Evolutionary conservation across 2,113 vertebrate genomes (phyloP), one percentile per base, ranked within the genome.

Genomic region (Sebastes schlegelii): DNA sequence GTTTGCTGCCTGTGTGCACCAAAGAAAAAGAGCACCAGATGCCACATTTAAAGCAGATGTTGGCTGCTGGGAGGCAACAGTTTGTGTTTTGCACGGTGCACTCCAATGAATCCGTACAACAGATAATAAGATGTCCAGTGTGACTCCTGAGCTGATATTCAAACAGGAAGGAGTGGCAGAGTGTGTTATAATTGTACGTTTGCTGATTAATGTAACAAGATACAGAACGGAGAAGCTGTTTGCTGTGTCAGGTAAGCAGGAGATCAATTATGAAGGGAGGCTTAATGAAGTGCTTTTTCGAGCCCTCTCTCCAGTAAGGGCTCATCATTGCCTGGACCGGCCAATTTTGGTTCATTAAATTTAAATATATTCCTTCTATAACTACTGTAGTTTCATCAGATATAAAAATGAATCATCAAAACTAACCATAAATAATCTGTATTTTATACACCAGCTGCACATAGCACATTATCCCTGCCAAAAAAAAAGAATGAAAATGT

Each of bases 231-330:
- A 71, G 60, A 58, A 61, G 70, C 19, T 55, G 40, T 70, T 52
- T 62, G 26, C 46, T 48, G 54, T 49, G 74, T 26, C 43, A 7
- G 26, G 43, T 19, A 26, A 58, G 69, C 69, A 64, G 68, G 26
- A 69, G 8, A 52, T 83, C 17, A 49, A 74, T 82, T 51, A 78
- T 69, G 48, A 60, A 80, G 8, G 8, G 40, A 63, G 14, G 57
- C 68, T 77, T 73, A 70, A 68, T 52, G 62, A 46, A 19, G 45
- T 23, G 46, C 26, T 62, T 45, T 45, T 14, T 2, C 40, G 45
- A 49, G 58, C 17, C 51, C 17, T 55, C 21, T 49, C 19, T 23
- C 21, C 62, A 21, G 55, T 1, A 13, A 34, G 9, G 21, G 23
- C 68, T 79, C 69, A 62, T 68, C 46, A 19, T 14, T 48, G 40